Evolutionary conservation across 2,888 invertebrate genomes (phyloP).

Genomic region (Atethmia centrago): DNA sequence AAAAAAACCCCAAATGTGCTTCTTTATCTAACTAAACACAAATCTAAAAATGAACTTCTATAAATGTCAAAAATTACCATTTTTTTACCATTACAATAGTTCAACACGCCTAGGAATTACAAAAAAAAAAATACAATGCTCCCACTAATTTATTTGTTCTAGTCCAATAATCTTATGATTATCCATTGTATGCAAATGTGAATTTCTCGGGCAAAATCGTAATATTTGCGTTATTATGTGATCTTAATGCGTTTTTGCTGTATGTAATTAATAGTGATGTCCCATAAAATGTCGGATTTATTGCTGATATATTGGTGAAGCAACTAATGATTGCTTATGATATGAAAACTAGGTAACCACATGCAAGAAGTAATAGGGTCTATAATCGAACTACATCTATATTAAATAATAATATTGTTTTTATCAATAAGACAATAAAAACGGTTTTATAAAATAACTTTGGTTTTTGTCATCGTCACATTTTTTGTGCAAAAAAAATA

Average conservation of each 20-base stretch:
- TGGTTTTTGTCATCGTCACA: background rate
- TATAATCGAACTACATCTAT: background rate
- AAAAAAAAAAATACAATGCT: background rate
- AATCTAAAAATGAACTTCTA: no score
- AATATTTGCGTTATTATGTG: conserved; percentile 18
- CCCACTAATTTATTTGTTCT: conserved; percentile 28
- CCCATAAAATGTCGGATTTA: conserved; percentile 31
- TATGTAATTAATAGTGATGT: conserved; percentile 28
- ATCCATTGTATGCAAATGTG: conserved; percentile 37
- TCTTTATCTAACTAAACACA: no score
- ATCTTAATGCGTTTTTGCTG: conserved; percentile 17
- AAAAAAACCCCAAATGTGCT: no score
- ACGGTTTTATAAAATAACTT: background rate
- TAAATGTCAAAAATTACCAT: background rate
- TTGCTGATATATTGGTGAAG: conserved; percentile 22
- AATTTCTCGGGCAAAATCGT: conserved; percentile 25
- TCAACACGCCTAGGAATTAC: background rate
- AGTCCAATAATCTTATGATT: conserved; percentile 21
- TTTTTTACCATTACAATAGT: conserved; percentile 8
- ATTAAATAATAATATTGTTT: background rate
- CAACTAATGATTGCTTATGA: conserved; percentile 16
- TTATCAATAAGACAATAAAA: background rate
- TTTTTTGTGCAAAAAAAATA: background rate
- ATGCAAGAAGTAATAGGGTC: background rate
- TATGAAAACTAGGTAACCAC: conserved; percentile 17